phyloP scores from a whole-genome alignment of 2,888 invertebrate species.

The Macaria liturata region DNA sequence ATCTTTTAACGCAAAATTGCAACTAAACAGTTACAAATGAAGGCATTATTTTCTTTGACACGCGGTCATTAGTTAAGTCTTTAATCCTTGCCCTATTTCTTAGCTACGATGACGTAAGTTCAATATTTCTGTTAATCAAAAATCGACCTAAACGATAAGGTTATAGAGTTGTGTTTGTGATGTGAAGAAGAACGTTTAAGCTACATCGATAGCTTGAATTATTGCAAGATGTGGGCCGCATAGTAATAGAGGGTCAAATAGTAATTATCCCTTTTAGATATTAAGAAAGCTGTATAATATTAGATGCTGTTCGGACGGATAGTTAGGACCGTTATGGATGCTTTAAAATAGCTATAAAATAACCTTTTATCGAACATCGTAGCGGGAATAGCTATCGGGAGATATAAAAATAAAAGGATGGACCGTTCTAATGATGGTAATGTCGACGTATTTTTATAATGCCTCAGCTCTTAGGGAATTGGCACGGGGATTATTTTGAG shows the following conservation, averaged over 20 bases:
- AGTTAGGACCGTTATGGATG: conserved; percentile 14
- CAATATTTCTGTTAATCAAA: not conserved
- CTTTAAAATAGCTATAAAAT: conserved; percentile 21
- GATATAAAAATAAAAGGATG: conserved; percentile 11
- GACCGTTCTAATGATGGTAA: conserved; percentile 9
- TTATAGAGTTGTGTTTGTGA: conserved; percentile 18
- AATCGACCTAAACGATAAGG: not conserved
- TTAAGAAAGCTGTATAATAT: conserved; percentile 34
- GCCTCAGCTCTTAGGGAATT: not conserved
- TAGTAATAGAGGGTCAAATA: conserved; percentile 38
- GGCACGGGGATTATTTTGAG: not conserved
- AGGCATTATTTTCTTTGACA: conserved; percentile 34
- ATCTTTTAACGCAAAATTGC: conserved; percentile 16
- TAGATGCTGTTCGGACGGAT: conserved; percentile 15
- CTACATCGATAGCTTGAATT: conserved; percentile 26
- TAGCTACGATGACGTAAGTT: conserved; percentile 8
- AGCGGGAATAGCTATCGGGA: conserved; percentile 13
- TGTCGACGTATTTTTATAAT: conserved; percentile 8
- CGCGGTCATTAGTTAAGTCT: conserved; percentile 32
- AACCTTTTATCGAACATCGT: conserved; percentile 19
- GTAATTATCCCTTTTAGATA: conserved; percentile 37
- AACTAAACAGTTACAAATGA: conserved; percentile 21
- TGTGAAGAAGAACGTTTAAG: conserved; percentile 3
- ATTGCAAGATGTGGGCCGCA: conserved; percentile 36
- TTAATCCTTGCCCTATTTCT: conserved; percentile 15